Base-by-base conservation (phyloP, 2,888 invertebrate genomes). In the Adelphocoris suturalis region DNA sequence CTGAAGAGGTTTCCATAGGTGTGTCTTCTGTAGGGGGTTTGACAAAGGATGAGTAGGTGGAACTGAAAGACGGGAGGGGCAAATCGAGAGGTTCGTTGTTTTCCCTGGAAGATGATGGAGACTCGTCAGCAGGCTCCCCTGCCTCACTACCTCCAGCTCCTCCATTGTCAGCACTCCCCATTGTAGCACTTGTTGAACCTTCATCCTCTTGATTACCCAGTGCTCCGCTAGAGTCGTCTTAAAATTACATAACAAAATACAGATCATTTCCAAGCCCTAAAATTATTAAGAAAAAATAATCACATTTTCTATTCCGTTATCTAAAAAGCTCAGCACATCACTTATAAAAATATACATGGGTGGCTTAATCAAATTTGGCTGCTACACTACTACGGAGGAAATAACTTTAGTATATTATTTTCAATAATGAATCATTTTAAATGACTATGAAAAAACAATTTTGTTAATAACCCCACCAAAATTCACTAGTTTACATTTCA, bases 131-230 rank as follows among this genome's bases (percentile, higher is more conserved):
- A 27, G 23, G 57, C 11, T 55, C 86, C 9, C 23, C 75, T 7
- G 80, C 55, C 11, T 37, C 55, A 19, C 78, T 47, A 16, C 78
- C 75, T 9, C 57, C 75, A 19, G 19, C 27, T 19, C 78, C 78
- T 46, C 78, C 78, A 47, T 78, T 78, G 37, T 78, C 78, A 9
- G 78, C 47, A 46, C 78, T 78, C 46, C 78, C 78, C 78, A 78
- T 47, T 19, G 78, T 78, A 47, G 78, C 89, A 3, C 81, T 87
- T 2, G 89, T 61, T 37, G 90, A 55, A 46, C 84, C 89, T 48
- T 93, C 93, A 37, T 91, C 92, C 88, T 92, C 93, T 85, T 93
- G 93, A 89, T 93, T 93, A 61, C 93, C 93, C 91, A 94, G 94
- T n/a, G 89, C 88, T 28, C 85, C 85, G 37, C 81, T 80, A 27